Percentiles rank a stretch among this genome's conserved stretches.
These are phyloP conservation scores for Nasonia oneida DNA, from an alignment of 2,888 invertebrate species.

Conservation along the genomic window DNA sequence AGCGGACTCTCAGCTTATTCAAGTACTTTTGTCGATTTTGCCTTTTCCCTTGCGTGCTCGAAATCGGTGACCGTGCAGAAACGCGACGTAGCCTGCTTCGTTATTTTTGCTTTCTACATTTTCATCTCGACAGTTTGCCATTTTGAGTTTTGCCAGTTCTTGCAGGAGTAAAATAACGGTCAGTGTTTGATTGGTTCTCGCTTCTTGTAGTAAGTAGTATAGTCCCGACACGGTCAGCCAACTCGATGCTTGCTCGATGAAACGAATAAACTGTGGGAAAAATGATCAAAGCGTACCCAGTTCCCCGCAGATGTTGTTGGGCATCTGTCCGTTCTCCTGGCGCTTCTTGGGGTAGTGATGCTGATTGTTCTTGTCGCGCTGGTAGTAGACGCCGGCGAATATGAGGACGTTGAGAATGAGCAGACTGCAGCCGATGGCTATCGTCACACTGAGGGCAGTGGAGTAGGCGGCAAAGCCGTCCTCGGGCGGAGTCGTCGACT, in stretches of 20 bases:
- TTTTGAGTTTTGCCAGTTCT: conserved; percentile 44
- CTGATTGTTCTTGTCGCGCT: conserved; percentile 89
- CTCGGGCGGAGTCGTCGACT: conserved; percentile 81
- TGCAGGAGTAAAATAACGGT: too few relatives aligned
- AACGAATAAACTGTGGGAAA: background rate
- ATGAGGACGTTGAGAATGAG: conserved; percentile 95
- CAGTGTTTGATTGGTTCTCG: too few relatives aligned
- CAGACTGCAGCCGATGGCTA: conserved; percentile 96
- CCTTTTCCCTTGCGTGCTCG: background rate
- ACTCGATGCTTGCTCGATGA: background rate
- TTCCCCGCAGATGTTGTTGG: conserved; percentile 93
- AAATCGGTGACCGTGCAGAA: background rate
- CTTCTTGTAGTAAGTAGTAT: background rate
- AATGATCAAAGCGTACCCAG: conserved; percentile 72
- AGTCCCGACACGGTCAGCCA: background rate
- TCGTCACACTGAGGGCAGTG: conserved; percentile 94
- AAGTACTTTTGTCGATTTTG: conserved; percentile 9
- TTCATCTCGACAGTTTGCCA: background rate
- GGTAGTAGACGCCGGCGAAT: conserved; percentile 97
- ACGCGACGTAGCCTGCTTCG: background rate
- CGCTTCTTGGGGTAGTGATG: conserved; percentile 82
- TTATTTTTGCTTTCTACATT: background rate
- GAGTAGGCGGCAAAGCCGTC: conserved; percentile 95
- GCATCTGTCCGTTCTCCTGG: conserved; percentile 92
- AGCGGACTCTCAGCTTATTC: conserved; percentile 11